A percentile compares a stretch with the other conserved stretches of the same genome.
Conservation (phyloP, 2,113 vertebrate genomes). For the Boleophthalmus pectinirostris region DNA sequence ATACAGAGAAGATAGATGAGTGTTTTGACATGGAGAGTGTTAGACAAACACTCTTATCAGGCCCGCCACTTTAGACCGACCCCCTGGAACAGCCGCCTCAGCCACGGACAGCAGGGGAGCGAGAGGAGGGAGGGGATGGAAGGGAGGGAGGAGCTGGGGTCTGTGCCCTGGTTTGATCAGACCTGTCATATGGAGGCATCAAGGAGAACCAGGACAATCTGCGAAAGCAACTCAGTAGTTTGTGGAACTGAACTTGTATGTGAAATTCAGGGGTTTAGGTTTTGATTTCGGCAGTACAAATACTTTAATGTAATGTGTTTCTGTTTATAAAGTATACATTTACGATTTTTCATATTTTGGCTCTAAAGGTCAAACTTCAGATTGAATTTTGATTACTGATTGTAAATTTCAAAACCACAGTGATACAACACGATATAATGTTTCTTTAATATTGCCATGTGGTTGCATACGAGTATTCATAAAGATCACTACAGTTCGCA, state of each 20-base stretch:
- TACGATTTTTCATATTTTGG: too few relatives aligned
- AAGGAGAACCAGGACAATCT: background rate
- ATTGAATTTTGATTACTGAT: too few relatives aligned
- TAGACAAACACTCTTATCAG: constrained; percentile 91
- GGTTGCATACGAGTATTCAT: background rate
- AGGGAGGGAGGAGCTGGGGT: constrained; percentile 5
- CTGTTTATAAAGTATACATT: too few relatives aligned
- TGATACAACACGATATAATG: too few relatives aligned
- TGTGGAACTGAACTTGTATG: background rate
- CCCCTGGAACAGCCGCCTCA: constrained; percentile 77
- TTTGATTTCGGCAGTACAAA: background rate
- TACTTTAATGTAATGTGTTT: background rate
- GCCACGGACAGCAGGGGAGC: constrained; percentile 54
- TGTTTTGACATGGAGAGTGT: constrained; percentile 97
- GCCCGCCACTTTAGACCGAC: constrained; percentile 84
- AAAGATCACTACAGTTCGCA: background rate
- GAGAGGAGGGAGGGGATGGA: background rate
- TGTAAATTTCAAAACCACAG: too few relatives aligned
- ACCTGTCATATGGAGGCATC: background rate
- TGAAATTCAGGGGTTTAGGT: background rate
- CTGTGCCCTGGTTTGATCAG: constrained; percentile 40
- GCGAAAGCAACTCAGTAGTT: background rate
- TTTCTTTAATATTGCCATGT: too few relatives aligned
- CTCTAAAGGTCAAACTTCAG: too few relatives aligned
- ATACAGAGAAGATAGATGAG: constrained; percentile 96